Evolutionary conservation across 2,888 invertebrate species (phyloP).

Genomic region (Venusia cambrica): DNA sequence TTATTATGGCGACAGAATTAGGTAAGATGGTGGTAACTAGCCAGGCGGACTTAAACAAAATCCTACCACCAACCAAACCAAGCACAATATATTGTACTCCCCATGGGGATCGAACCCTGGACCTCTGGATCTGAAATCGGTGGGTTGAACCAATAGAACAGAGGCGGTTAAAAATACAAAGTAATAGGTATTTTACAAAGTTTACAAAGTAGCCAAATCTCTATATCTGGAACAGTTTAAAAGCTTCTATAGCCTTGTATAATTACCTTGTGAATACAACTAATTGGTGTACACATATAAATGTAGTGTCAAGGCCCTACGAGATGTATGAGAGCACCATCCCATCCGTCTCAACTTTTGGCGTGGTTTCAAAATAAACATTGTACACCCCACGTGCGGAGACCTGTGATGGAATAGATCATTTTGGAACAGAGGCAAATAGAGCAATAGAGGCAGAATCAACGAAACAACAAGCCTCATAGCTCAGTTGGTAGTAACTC

Average conservation of each 20-base stretch:
- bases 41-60: too few relatives aligned
- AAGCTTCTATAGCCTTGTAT: slow-evolving; percentile 29
- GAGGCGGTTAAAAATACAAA: background rate
- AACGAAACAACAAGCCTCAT: too few relatives aligned
- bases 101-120: too few relatives aligned
- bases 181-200: too few relatives aligned
- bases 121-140: too few relatives aligned
- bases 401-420: slow-evolving; percentile 46
- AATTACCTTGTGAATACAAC: slow-evolving; percentile 35
- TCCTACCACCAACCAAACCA: too few relatives aligned
- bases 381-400: slow-evolving; percentile 37
- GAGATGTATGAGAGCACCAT: slow-evolving; percentile 39
- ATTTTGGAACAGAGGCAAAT: slow-evolving; percentile 46
- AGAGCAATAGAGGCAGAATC: too few relatives aligned
- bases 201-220: slow-evolving; percentile 7
- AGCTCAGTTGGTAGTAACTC: too few relatives aligned
- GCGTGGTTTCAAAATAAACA: slow-evolving; percentile 37
- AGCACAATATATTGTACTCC: too few relatives aligned
- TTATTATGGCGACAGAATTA: too few relatives aligned
- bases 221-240: slow-evolving; percentile 7
- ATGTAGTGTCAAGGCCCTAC: slow-evolving; percentile 47
- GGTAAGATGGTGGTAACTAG: too few relatives aligned
- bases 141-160: too few relatives aligned
- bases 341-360: slow-evolving; percentile 36
- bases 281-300: slow-evolving; percentile 42